These are phyloP conservation scores for Amaurobius ferox DNA, from an alignment of 2,888 invertebrate species.

Conservation along the genomic window DNA sequence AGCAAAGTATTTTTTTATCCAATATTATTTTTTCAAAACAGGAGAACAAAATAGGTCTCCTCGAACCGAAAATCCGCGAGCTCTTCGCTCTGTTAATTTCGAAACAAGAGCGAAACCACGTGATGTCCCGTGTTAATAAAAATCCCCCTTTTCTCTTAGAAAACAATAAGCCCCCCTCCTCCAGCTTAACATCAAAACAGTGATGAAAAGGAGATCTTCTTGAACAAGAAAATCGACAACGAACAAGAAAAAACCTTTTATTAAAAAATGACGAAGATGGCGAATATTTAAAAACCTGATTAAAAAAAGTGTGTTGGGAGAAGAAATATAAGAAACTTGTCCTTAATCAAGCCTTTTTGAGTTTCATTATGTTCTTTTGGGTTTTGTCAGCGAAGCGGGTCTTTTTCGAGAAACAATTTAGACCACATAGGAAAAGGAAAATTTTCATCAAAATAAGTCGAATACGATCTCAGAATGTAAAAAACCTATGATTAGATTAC, in stretches of 20 bases:
- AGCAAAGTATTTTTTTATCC: constrained; percentile 37
- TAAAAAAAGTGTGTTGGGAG: constrained; percentile 48
- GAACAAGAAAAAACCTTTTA: constrained; percentile 18
- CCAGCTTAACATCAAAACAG: constrained; percentile 32
- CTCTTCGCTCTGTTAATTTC: constrained; percentile 64
- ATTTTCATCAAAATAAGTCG: too few species aligned
- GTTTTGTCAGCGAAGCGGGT: background rate
- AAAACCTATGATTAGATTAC: too few species aligned
- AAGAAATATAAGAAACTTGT: constrained; percentile 43
- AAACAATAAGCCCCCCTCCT: constrained; percentile 53
- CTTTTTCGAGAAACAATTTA: too few species aligned
- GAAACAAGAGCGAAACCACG: constrained; percentile 64
- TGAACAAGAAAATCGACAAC: constrained; percentile 60
- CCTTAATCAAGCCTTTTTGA: constrained; percentile 49
- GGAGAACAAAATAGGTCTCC: constrained; percentile 42
- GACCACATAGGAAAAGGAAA: too few species aligned
- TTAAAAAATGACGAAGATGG: constrained; percentile 44
- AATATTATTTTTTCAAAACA: constrained; percentile 9
- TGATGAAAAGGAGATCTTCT: constrained; percentile 45
- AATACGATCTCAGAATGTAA: too few species aligned
- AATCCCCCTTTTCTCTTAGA: constrained; percentile 44
- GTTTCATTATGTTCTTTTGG: constrained; percentile 5
- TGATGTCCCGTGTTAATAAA: constrained; percentile 67
- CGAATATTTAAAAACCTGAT: constrained; percentile 64
- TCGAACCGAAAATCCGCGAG: constrained; percentile 41